Conservation (phyloP, 2,113 vertebrate genomes). For the Accipiter cooperii region DNA sequence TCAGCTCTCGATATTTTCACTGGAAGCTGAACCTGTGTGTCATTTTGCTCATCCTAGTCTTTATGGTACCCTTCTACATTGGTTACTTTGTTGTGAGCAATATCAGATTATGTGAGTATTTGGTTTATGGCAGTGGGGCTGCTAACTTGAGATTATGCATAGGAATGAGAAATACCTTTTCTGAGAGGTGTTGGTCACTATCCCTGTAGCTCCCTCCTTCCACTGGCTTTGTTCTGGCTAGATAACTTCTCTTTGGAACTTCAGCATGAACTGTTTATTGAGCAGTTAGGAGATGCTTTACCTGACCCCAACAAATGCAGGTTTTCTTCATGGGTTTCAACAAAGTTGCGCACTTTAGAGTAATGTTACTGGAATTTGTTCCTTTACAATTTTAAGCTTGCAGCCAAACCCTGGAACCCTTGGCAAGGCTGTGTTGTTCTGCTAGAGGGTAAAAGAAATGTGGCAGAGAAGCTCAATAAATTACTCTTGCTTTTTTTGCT, state of each 20-base stretch:
- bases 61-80: slow-evolving; percentile 98
- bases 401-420: neutral
- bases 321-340: neutral
- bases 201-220: neutral
- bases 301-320: neutral
- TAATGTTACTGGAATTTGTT: neutral
- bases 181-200: neutral
- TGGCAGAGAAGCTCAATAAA: neutral
- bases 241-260: neutral
- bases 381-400: neutral
- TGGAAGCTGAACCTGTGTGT: slow-evolving; percentile 98
- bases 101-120: slow-evolving; percentile 90
- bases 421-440: neutral
- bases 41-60: slow-evolving; percentile 93
- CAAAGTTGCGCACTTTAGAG: neutral
- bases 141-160: neutral
- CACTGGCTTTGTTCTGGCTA: neutral
- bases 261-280: neutral
- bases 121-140: neutral
- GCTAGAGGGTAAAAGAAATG: neutral
- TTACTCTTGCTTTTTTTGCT: neutral
- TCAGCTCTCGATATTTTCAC: slow-evolving; percentile 96
- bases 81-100: slow-evolving; percentile 98
- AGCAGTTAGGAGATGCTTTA: neutral
- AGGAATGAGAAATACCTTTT: neutral